Base-by-base conservation (phyloP, 2,113 vertebrate genomes). In the Spermophilus dauricus region DNA sequence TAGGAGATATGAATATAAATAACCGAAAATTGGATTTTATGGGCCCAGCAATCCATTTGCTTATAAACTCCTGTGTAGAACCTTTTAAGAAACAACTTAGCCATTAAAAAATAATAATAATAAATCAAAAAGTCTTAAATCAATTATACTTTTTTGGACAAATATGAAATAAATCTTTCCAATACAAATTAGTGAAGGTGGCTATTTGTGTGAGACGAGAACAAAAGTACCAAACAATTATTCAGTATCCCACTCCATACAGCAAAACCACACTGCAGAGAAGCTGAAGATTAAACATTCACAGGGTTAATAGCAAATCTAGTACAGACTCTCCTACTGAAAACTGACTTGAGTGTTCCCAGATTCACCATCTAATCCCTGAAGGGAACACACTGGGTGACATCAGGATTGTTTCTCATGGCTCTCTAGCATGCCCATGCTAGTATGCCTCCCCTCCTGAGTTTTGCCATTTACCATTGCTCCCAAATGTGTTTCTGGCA, bases 301-400 rank as follows among this genome's bases (percentile, higher is more conserved):
- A 22, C 11, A 56, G 32, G 10, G 4, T 76, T n/a, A 32, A 8
- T 1, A 75, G 20, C 8, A 53, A 61, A 39, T 4, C 0, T 22
- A 51, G 16, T 32, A 0, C 4, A 16, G 53, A 10, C 32, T 56
- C 8, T 22, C n/a, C 12, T 20, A 65, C 4, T 2, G 63, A n/a
- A 26, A 14, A 1, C 0, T 9, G 56, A 20, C 20, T 17, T 32
- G 4, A 0, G 0, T 10, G 61, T 2, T 26, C 26, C 24, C 9
- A 26, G 18, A 28, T 32, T 32, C 0, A 16, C 11, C 20, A 0
- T 45, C 45, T 2, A 0, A 1, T 30, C 7, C 11, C 0, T 0
- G 4, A 1, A 12, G 92, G 17, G 75, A 22, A 34, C 7, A 6
- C 4, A 3, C 11, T 28, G 17, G 32, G 51, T 32, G 16, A 24